Conservation (phyloP, 2,113 vertebrate species). For the Anoura caudifer region DNA sequence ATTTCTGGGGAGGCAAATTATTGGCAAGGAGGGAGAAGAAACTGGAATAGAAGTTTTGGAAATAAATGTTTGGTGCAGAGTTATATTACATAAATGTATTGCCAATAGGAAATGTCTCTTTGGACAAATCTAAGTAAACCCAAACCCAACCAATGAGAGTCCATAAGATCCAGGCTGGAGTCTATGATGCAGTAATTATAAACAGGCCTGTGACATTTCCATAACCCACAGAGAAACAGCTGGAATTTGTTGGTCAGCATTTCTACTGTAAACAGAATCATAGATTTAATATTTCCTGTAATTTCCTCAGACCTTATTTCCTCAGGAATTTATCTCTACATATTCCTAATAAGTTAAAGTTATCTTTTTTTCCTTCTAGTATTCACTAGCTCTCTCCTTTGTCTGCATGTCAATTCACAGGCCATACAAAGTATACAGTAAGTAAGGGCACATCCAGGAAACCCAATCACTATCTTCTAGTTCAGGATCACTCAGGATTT, state of each 20-base stretch:
- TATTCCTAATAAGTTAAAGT: slow-evolving; percentile 60
- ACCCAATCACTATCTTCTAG: not conserved
- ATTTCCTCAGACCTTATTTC: slow-evolving; percentile 68
- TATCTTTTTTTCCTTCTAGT: not conserved
- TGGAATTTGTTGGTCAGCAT: slow-evolving; percentile 64
- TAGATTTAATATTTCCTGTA: slow-evolving; percentile 73
- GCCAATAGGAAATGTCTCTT: slow-evolving; percentile 25
- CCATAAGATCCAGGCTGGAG: slow-evolving; percentile 28
- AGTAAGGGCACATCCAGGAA: not conserved
- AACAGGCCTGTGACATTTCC: slow-evolving; percentile 65
- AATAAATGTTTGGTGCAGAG: slow-evolving; percentile 13
- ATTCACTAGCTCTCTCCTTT: slow-evolving; percentile 25
- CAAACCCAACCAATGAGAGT: slow-evolving; percentile 38
- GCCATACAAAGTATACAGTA: not conserved
- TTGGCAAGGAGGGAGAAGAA: not conserved
- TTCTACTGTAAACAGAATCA: slow-evolving; percentile 70
- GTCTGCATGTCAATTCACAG: slow-evolving; percentile 34
- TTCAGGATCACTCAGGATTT: not conserved
- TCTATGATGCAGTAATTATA: slow-evolving; percentile 59
- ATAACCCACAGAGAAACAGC: slow-evolving; percentile 68
- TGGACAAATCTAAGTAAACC: slow-evolving; percentile 43
- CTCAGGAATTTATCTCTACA: slow-evolving; percentile 62
- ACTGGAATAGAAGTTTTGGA: not conserved
- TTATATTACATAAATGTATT: slow-evolving; percentile 18
- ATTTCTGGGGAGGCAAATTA: not conserved